Percentiles rank a stretch among this genome's conserved stretches.
These are phyloP conservation scores for Amorpha juglandis DNA, from an alignment of 2,888 invertebrate species.

Conservation along the genomic window DNA sequence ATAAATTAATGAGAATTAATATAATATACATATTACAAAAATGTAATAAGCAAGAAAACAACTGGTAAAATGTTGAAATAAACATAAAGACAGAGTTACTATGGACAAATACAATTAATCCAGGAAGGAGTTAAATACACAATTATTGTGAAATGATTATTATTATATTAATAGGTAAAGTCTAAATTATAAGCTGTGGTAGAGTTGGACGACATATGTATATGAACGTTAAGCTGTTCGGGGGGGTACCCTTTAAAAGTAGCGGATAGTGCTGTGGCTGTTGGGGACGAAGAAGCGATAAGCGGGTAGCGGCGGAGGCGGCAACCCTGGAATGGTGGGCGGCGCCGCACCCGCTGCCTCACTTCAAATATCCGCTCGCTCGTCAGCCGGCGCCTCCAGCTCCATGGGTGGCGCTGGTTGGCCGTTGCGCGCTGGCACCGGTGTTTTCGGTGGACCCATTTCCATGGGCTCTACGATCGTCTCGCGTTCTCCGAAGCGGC, in stretches of 20 bases:
- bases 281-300: slow-evolving; percentile 76
- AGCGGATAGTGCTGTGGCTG: slow-evolving; percentile 72
- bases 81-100: not conserved
- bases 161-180: not conserved
- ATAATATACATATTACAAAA: too few species aligned
- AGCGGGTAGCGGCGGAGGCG: slow-evolving; percentile 73
- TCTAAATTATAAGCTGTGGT: not conserved
- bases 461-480: slow-evolving; percentile 69
- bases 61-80: not conserved
- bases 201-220: slow-evolving; percentile 20
- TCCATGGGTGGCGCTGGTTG: slow-evolving; percentile 60
- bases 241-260: slow-evolving; percentile 57
- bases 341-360: slow-evolving; percentile 73
- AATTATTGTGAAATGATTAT: not conserved
- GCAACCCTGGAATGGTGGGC: slow-evolving; percentile 35
- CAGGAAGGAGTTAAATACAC: not conserved
- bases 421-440: slow-evolving; percentile 62
- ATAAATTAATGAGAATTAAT: too few species aligned
- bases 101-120: not conserved
- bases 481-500: slow-evolving; percentile 88
- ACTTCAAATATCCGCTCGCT: slow-evolving; percentile 84
- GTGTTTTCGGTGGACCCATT: slow-evolving; percentile 77
- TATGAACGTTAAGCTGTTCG: not conserved
- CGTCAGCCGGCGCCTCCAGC: slow-evolving; percentile 85
- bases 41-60: too few species aligned